Base-by-base conservation (phyloP, 2,888 invertebrate species). In the Limnephilus rhombicus region DNA sequence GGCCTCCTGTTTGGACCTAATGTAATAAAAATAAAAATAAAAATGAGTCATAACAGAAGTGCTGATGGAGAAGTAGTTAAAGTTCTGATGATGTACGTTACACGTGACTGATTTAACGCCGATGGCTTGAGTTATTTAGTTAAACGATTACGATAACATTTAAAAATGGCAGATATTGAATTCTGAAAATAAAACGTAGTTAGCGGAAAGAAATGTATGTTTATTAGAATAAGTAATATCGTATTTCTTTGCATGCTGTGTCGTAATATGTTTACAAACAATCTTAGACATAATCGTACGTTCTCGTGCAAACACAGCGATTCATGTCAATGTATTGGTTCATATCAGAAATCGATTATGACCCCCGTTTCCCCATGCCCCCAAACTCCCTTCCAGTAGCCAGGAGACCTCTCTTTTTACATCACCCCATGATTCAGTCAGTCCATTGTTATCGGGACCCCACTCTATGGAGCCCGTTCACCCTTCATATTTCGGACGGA, bases 401-500 rank as follows among this genome's bases (percentile, higher is more conserved):
- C 87, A 49, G 31, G 92, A 85, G 89, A 89, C 93, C 91, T 93
- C 93, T 92, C 92, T 93, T 93, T 92, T 92, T 93, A 92, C 92
- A 92, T 93, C 93, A 87, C 93, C 93, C 93, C 93, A 93, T 93
- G 93, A 93, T 93, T 93, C 93, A 93, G 93, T 93, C 91, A 89
- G 92, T 83, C 93, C 89, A 93, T 93, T 93, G 93, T 93, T 93
- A 92, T 88, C 90, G 90, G 90, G 91, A 94, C 95, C 95, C 95
- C 95, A 95, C 95, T 80, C 88, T 80, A 80, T 89, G 88, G 88
- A 89, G 88, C 68, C 88, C 88, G 37, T 89, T 89, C 88, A 89
- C 88, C 88, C 88, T 41, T 89, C 88, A 89, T 89, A 89, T 89
- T 89, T 89, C 45, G 88, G 80, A 80, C 80, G 88, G 88, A 89